Base-by-base conservation (phyloP, 2,797 vertebrate genomes). In the Poecilia picta region DNA sequence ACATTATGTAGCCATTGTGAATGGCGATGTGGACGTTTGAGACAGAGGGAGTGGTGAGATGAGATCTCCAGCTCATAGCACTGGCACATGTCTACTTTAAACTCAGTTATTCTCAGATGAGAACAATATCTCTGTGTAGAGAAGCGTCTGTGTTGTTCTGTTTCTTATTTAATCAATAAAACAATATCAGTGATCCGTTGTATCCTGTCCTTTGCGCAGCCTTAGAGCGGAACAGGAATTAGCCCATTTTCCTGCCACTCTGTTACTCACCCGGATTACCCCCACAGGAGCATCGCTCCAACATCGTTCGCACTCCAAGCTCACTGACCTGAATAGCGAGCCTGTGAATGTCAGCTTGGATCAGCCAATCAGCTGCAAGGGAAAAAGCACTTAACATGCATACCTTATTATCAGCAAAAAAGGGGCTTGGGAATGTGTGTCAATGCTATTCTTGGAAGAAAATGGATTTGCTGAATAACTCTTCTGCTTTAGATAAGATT, bases 111-210 rank as follows among this genome's bases (percentile, higher is more conserved):
- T 87, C 83, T 92, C 87, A 88, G 90, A 93, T 88, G 88, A 94
- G 89, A 89, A 91, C 84, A 86, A 79, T 87, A 92, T 95, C 81
- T 93, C 80, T 92, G 90, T 95, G 89, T 92, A 91, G 88, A 92
- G 86, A 88, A 89, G 90, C 84, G 89, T 90, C 87, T 86, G 90
- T 96, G 95, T 95, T 92, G 92, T 95, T 90, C 89, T 94, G 93
- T 95, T 95, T 96, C 91, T 90, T 96, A 94, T 95, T 93, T 96
- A 96, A 96, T 95, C 95, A 96, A 96, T 96, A 96, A 96, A 96
- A 92, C 84, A 82, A 73, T 83, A 91, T 86, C 78, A 84, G 55
- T 82, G 85, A 73, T 87, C 76, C 75, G 71, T 83, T 82, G 72
- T 80, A 89, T 85, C 49, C 45, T 36, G 31, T 43, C 74, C 72